Conservation (phyloP, 2,888 invertebrate genomes). For the Lycaena phlaeas region DNA sequence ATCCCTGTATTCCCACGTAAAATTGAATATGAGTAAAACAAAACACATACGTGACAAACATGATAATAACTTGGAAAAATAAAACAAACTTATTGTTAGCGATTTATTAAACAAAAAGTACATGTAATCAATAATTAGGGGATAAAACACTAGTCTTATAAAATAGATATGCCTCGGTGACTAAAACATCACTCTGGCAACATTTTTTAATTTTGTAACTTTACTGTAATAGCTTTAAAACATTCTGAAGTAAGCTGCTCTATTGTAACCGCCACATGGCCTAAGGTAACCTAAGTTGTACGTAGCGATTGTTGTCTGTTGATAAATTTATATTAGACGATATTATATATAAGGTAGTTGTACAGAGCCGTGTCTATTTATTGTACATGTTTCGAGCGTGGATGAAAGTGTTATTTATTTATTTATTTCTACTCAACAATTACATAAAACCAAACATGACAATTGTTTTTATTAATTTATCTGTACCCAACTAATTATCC, state of each 20-base stretch:
- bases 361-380: slow-evolving; percentile 31
- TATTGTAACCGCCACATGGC: slow-evolving; percentile 1
- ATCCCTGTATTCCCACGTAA: too few species aligned
- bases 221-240: slow-evolving; percentile 5
- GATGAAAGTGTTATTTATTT: slow-evolving; percentile 45
- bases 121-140: too few species aligned
- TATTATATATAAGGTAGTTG: slow-evolving; percentile 16
- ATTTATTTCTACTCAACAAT: slow-evolving; percentile 25
- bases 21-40: too few species aligned
- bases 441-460: slow-evolving; percentile 23
- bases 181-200: not conserved
- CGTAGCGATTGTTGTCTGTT: slow-evolving; percentile 16
- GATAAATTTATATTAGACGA: slow-evolving; percentile 14
- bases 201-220: not conserved
- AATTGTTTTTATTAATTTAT: too few species aligned
- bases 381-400: slow-evolving; percentile 29
- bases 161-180: not conserved
- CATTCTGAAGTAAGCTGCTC: not conserved
- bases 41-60: too few species aligned
- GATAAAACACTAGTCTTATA: not conserved
- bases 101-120: too few species aligned
- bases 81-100: too few species aligned
- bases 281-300: slow-evolving; percentile 10
- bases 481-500: too few species aligned
- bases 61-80: too few species aligned